A percentile compares a stretch with the other conserved stretches of the same genome.
Evolutionary conservation across 2,113 vertebrate genomes (phyloP).

Genomic region (Struthidea cinerea): DNA sequence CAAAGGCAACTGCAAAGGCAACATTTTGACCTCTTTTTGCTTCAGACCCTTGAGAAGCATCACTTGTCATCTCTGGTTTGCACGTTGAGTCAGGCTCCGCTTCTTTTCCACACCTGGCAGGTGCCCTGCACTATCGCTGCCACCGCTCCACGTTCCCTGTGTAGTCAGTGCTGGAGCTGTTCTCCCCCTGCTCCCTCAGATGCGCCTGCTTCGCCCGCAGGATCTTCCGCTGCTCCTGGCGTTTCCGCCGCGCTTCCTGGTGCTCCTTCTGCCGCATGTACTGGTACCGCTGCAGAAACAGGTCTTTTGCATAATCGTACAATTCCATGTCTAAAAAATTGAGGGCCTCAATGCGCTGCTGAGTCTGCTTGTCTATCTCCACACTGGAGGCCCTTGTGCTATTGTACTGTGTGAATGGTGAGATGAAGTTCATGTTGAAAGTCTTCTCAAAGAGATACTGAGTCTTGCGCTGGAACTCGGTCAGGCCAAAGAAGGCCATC

Average conservation of each 20-base stretch:
- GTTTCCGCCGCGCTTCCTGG: constrained; percentile 84
- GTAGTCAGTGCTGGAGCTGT: constrained; percentile 80
- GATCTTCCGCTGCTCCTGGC: constrained; percentile 85
- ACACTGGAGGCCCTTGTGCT: constrained; percentile 92
- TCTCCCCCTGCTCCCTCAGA: constrained; percentile 37
- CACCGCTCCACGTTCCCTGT: constrained; percentile 90
- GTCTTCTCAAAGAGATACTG: constrained; percentile 97
- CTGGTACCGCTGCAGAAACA: constrained; percentile 96
- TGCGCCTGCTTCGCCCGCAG: constrained; percentile 64
- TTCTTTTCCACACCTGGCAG: not conserved
- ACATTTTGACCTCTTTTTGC: constrained; percentile 59
- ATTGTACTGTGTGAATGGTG: constrained; percentile 93
- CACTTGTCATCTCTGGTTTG: not conserved
- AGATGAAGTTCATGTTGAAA: constrained; percentile 93
- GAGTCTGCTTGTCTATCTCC: constrained; percentile 84
- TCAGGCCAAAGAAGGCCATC: constrained; percentile 97
- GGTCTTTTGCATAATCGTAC: constrained; percentile 93
- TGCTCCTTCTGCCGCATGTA: constrained; percentile 91
- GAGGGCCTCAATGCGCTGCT: constrained; percentile 85
- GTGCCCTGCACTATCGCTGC: constrained; percentile 75
- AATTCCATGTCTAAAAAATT: constrained; percentile 93
- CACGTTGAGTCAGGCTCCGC: not conserved
- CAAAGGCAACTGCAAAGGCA: constrained; percentile 80
- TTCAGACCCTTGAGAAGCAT: constrained; percentile 52
- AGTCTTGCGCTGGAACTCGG: constrained; percentile 95